Conservation (phyloP, 1,140 invertebrate genomes). For the Drosophila nikananu region DNA sequence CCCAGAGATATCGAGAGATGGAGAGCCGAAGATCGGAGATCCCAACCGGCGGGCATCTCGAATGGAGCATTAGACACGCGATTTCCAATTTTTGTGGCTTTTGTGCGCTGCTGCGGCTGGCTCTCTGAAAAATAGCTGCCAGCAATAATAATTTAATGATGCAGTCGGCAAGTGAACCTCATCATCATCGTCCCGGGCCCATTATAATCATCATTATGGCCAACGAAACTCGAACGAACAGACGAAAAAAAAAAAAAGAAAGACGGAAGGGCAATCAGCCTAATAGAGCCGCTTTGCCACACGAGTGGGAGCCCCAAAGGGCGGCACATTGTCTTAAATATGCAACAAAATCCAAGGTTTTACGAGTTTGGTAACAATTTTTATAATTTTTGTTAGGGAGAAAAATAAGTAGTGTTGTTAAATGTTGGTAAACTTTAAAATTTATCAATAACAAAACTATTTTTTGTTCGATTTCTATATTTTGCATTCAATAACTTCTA, state of each 20-base stretch:
- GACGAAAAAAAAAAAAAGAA: not conserved
- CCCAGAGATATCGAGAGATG: not conserved
- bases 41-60: slow-evolving; percentile 59
- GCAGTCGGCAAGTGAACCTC: slow-evolving; percentile 68
- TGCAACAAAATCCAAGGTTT: slow-evolving; percentile 3
- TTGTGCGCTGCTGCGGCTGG: slow-evolving; percentile 33
- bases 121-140: slow-evolving; percentile 53
- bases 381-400: not conserved
- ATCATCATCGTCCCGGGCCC: slow-evolving; percentile 57
- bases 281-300: slow-evolving; percentile 24
- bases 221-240: slow-evolving; percentile 11
- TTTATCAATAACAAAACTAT: not conserved
- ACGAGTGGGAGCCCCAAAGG: slow-evolving; percentile 6
- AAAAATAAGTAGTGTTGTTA: too few relatives aligned
- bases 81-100: slow-evolving; percentile 63
- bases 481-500: too few relatives aligned
- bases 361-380: too few relatives aligned
- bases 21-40: slow-evolving; percentile 9
- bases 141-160: slow-evolving; percentile 82
- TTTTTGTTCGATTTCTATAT: too few relatives aligned
- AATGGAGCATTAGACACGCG: slow-evolving; percentile 72
- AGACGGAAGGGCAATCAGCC: slow-evolving; percentile 60
- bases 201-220: slow-evolving; percentile 28
- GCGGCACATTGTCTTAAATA: not conserved
- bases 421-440: not conserved